Base-by-base conservation (phyloP, 1,140 invertebrate genomes). In the Megalopta genalis region DNA sequence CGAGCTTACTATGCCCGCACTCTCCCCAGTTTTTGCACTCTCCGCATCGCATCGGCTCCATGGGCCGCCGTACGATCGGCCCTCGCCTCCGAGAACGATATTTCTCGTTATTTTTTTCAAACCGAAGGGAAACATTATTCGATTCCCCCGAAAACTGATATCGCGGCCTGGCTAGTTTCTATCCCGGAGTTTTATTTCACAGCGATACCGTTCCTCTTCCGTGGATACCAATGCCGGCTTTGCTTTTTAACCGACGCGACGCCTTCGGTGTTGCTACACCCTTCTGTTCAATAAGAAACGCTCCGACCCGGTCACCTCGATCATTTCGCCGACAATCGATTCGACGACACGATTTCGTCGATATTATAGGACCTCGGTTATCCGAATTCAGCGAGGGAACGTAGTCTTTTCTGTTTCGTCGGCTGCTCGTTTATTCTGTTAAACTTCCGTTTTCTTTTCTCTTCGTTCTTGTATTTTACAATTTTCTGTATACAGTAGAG, bases 1-100 rank as follows among this genome's bases (percentile, higher is more conserved):
- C 81, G 72, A 74, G 78, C 68, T 79, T 78, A 80, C 85, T 76
- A 82, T 72, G 60, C 60, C 67, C 10, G 16, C 59, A 60, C 52
- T 59, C 60, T 46, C 74, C 49, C 65, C 21, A 25, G 75, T 39
- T 81, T 63, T 81, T 66, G 42, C 65, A 69, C 66, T 67, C 39
- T 23, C 52, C 39, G 62, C 49, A 14, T n/a, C 5, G 25, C 60
- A 54, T n/a, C 69, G 12, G 25, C 25, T 6, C 7, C 32, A 68
- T 57, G 68, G 10, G 63, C 25, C 59, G 46, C 59, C 60, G 46
- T 23, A 42, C 67, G 54, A 63, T 78, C 76, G 68, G 67, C 27
- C 49, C 14, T 18, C 60, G 46, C 74, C 74, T 39, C 32, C 10
- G 52, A 42, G 68, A 77, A 77, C 76, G 60, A 72, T 77, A 77